Evolutionary conservation across 2,113 vertebrate genomes (phyloP), one percentile per base, ranked within the genome.

Genomic region (Pygathrix nemaeus): DNA sequence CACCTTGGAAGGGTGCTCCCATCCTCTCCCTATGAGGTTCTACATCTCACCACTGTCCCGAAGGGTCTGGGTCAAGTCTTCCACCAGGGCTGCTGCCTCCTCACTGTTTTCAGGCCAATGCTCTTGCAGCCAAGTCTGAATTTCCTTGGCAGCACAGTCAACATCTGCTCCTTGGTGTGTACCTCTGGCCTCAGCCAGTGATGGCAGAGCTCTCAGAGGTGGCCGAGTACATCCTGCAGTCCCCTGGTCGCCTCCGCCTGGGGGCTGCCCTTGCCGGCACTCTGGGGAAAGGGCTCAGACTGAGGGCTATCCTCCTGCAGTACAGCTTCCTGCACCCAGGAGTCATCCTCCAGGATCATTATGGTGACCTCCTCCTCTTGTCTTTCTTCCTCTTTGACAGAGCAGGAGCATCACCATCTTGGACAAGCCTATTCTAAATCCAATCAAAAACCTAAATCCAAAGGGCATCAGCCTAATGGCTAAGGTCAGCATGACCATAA

Each of bases 91-190:
- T 75, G 87, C 96, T 0, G 97, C 93, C 40, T 98, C 98, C 90
- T 97, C 97, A 2, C 97, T 81, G 88, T 59, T 93, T 6, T 98
- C 98, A 0, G 98, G 98, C n/a, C 97, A 94, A 25, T 98, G 97
- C 27, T 98, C 96, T 18, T 76, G 96, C 87, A 98, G 92, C 97
- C 98, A 98, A 25, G 98, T 97, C 95, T 97, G 98, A 45, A 98
- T 98, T 10, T 98, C 98, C 66, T 72, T 61, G 38, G 98, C 50
- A 98, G 66, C 89, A 97, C 2, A 0, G 97, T 98, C 85, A 98
- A 59, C 96, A 98, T 98, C 90, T 98, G 98, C 78, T 98, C 98
- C 95, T 96, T 97, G 40, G 97, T 97, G 87, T 97, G 98, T 32
- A 94, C 92, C 80, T 98, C 95, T 0, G 98, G 89, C 92, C 96